Evolutionary conservation across 2,888 invertebrate species (phyloP).

Genomic region (Philaethria dido): DNA sequence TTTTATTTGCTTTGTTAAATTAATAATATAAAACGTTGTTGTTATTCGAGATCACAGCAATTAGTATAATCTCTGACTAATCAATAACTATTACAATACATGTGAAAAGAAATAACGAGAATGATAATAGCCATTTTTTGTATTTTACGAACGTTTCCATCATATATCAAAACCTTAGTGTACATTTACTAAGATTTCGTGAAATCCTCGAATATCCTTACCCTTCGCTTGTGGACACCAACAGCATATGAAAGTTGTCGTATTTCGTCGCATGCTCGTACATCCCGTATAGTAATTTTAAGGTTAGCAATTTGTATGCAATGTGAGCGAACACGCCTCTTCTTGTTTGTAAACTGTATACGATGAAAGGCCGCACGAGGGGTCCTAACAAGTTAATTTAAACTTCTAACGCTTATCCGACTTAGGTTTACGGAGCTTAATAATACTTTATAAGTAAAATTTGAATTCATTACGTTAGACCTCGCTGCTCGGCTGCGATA

Average conservation of each 20-base stretch:
- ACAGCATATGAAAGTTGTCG: conserved; percentile 37
- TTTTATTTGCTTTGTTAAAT: no score
- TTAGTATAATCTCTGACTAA: no score
- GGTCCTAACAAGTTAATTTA: conserved; percentile 75
- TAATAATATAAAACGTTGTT: no score
- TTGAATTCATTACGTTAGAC: conserved; percentile 51
- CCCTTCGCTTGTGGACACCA: conserved; percentile 24
- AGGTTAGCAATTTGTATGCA: conserved; percentile 68
- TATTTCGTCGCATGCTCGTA: conserved; percentile 35
- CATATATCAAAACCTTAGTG: conserved; percentile 20
- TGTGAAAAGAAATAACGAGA: not conserved
- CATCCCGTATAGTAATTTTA: conserved; percentile 40
- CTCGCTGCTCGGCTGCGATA: conserved; percentile 31
- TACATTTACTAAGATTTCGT: conserved; percentile 21
- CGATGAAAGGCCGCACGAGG: conserved; percentile 50
- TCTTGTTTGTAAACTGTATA: conserved; percentile 63
- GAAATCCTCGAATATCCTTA: conserved; percentile 36
- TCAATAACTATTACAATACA: no score
- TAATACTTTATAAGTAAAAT: conserved; percentile 63
- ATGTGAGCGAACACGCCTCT: conserved; percentile 53
- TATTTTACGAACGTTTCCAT: conserved; percentile 3
- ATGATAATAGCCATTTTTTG: not conserved
- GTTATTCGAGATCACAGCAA: not conserved
- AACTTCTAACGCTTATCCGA: conserved; percentile 71
- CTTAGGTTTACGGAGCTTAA: conserved; percentile 63